Evolutionary conservation across 2,113 vertebrate species (phyloP).

Genomic region (Platichthys stellatus): DNA sequence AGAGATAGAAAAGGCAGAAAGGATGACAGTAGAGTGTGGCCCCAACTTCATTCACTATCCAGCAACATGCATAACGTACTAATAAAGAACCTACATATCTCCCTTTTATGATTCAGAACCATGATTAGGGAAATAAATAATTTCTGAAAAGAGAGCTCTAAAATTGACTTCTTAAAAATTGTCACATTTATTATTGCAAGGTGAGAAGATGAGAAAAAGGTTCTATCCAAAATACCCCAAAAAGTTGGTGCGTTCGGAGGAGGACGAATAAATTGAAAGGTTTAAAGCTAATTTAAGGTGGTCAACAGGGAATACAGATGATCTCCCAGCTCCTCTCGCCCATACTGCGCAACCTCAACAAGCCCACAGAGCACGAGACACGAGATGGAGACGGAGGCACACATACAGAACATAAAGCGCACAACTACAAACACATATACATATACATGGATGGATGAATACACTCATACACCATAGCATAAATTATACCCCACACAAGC

Average conservation of each 20-base stretch:
- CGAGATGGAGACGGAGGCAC: background rate
- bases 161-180: constrained; percentile 16
- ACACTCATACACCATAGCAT: constrained; percentile 39
- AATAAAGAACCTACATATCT: too few relatives aligned
- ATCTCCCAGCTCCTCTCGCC: constrained; percentile 44
- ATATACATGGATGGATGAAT: constrained; percentile 19
- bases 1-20: too few relatives aligned
- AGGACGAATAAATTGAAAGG: constrained; percentile 28
- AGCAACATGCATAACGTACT: background rate
- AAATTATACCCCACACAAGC: constrained; percentile 35
- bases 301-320: constrained; percentile 37
- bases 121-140: background rate
- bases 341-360: constrained; percentile 43
- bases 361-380: constrained; percentile 51
- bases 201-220: constrained; percentile 49
- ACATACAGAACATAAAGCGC: constrained; percentile 21
- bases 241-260: constrained; percentile 3
- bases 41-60: too few relatives aligned
- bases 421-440: constrained; percentile 2
- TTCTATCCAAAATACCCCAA: constrained; percentile 8
- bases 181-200: constrained; percentile 34
- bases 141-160: background rate
- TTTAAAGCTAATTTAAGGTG: constrained; percentile 58
- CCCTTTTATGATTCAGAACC: too few relatives aligned
- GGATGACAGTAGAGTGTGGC: too few relatives aligned